Evolutionary conservation across 2,113 vertebrate genomes (phyloP), one percentile per base, ranked within the genome.

Genomic region (Upupa epops): DNA sequence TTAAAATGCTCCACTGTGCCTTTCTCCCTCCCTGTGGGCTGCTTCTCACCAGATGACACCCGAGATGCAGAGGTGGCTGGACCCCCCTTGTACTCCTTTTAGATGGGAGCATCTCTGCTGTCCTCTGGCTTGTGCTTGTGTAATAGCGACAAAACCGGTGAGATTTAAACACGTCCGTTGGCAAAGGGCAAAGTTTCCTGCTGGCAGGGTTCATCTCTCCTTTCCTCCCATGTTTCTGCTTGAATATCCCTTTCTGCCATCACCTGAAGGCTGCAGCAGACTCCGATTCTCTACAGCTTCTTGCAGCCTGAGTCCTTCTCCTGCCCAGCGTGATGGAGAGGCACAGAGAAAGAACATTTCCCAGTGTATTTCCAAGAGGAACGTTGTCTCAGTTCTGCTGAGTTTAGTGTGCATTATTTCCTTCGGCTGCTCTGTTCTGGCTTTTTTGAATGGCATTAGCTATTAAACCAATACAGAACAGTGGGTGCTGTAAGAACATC

Each of bases 91-190:
- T 56, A 70, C 36, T 63, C 66, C 45, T 32, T 65, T 72, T 59
- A 71, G 66, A 21, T 55, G 45, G 45, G 70, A 86, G 65, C 9
- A 5, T 66, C 76, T 68, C 56, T 66, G 58, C 60, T 20, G 0
- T 76, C 34, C 37, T 70, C 83, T 90, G 74, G 28, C 82, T 86
- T 59, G 52, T 69, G 55, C 54, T 46, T 31, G 3, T 37, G 58
- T 60, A 66, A 71, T 69, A 85, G 68, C 84, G 79, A 24, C 79
- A 75, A 78, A 63, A 31, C 60, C 74, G 65, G 91, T 83, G 91
- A n/a, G 74, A 49, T 85, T 73, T 71, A 63, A 74, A 32, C 52
- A 8, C 5, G 2, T 51, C 46, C 49, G 29, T n/a, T 36, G 42
- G 34, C 40, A 24, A 40, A 86, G 76, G 92, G 68, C 81, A 78